phyloP scores from a whole-genome alignment of 2,888 invertebrate species.

The Ecdyonurus torrentis region DNA sequence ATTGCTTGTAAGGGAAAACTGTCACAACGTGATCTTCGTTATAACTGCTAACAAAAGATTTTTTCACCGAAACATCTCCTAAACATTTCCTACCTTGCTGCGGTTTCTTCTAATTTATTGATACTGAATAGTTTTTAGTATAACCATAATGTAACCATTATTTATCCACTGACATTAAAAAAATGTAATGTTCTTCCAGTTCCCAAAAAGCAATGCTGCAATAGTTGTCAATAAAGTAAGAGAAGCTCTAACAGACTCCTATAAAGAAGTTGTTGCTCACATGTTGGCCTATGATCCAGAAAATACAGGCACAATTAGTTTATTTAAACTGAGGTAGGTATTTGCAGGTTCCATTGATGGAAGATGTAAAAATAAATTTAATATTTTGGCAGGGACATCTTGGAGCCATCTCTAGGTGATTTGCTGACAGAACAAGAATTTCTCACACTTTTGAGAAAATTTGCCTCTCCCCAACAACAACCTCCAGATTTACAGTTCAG shows the following conservation, averaged over 20 bases:
- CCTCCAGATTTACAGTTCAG: not conserved
- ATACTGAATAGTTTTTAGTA: no score
- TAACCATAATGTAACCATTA: no score
- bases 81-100: no score
- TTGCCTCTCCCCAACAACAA: constrained; percentile 41
- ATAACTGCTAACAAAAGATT: no score
- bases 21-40: no score
- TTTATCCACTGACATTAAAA: no score
- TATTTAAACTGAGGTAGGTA: constrained; percentile 25
- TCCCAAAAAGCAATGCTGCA: constrained; percentile 52
- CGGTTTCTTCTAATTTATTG: no score
- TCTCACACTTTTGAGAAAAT: constrained; percentile 53
- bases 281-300: constrained; percentile 21
- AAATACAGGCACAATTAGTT: constrained; percentile 21
- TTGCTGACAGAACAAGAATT: constrained; percentile 67
- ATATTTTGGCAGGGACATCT: constrained; percentile 32
- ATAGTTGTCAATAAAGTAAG: constrained; percentile 57
- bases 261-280: constrained; percentile 61
- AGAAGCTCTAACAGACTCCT: constrained; percentile 45
- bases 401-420: constrained; percentile 47
- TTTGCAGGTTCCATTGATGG: not conserved
- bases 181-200: constrained; percentile 39
- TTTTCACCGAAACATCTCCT: no score
- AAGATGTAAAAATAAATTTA: constrained; percentile 19
- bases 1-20: no score